These are phyloP conservation scores for Oscheius sp. DNA, from an alignment of 1,140 invertebrate genomes.

Conservation along the genomic window DNA sequence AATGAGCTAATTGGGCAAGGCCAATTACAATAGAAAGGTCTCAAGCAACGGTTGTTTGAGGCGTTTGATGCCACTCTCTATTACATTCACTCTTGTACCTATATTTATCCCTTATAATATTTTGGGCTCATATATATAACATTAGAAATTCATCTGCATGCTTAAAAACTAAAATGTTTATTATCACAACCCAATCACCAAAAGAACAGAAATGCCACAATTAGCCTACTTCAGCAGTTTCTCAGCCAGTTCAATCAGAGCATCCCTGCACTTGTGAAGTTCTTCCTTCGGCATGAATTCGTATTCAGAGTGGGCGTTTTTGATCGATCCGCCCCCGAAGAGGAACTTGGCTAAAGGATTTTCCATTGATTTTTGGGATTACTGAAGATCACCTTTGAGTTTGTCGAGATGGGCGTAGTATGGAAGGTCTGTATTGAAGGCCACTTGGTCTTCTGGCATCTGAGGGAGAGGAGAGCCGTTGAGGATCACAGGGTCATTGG, in stretches of 20 bases:
- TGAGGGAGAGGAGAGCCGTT: conserved; percentile 40
- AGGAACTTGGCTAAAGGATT: conserved; percentile 37
- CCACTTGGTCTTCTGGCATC: conserved; percentile 38
- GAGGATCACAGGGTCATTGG: conserved; percentile 46
- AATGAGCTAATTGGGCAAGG: no score
- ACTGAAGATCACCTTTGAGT: conserved; percentile 23
- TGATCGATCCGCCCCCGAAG: conserved; percentile 53
- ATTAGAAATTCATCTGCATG: not conserved
- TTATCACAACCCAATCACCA: not conserved
- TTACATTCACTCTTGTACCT: no score
- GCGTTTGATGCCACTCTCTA: no score
- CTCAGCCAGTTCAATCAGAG: conserved; percentile 13
- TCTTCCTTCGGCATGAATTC: conserved; percentile 50
- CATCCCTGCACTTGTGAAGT: conserved; percentile 26
- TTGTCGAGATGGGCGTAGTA: conserved; percentile 39
- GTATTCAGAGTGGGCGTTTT: conserved; percentile 47
- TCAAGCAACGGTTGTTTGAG: no score
- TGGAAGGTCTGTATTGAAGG: conserved; percentile 54
- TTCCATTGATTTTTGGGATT: not conserved
- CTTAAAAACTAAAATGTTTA: not conserved
- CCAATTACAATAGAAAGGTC: no score
- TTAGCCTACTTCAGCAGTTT: conserved; percentile 9
- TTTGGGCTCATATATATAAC: no score
- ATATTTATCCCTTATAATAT: no score
- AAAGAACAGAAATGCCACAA: not conserved